Base-by-base conservation (phyloP, 64 coral and sea anemone species). In the Stichodactyla helianthus region DNA sequence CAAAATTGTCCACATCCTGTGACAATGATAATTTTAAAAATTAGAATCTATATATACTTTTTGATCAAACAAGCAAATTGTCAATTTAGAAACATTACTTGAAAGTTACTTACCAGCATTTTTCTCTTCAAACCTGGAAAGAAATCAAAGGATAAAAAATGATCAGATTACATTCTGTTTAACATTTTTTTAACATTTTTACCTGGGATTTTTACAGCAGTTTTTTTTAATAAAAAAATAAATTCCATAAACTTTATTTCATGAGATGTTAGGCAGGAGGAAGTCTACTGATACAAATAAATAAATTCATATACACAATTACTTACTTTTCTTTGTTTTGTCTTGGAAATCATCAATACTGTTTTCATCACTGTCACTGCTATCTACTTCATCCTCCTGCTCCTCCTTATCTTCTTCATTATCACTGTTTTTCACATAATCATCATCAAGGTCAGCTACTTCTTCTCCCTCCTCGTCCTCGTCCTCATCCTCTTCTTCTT, bases 121-220 rank as follows among this genome's bases (percentile, higher is more conserved):
- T 81, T 81, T 22, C 78, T 17, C 15, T 81, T 81, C 16, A 81
- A 53, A 52, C 78, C 78, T 81, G 16, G 4, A 81, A 81, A 81
- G 15, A 81, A 81, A 52, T 52, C 0, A 53, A 79, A 14, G 51
- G 6, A 50, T 50, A 50, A 18, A 51, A 51, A 50, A 31, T 31
- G 28, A 31, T 31, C 28, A 31, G 28, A 31, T 31, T 31, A 31
- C 28, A 31, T 31, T 31, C 28, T 31, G 28, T 31, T 31, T 31
- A 31, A 31, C 28, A 31, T 31, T 31, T 31, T 31, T 31, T 31
- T 31, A 44, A 44, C 35, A 44, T 44, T 44, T 44, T 44, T 44
- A 44, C 35, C 35, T 44, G 35, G 35, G 35, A 44, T 1, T 44
- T 44, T 44, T 44, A 1, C 1, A 3, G 35, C 28, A 31, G 35